These are phyloP conservation scores for Tenthredo mesomela DNA, from an alignment of 2,888 invertebrate species.

Conservation along the genomic window DNA sequence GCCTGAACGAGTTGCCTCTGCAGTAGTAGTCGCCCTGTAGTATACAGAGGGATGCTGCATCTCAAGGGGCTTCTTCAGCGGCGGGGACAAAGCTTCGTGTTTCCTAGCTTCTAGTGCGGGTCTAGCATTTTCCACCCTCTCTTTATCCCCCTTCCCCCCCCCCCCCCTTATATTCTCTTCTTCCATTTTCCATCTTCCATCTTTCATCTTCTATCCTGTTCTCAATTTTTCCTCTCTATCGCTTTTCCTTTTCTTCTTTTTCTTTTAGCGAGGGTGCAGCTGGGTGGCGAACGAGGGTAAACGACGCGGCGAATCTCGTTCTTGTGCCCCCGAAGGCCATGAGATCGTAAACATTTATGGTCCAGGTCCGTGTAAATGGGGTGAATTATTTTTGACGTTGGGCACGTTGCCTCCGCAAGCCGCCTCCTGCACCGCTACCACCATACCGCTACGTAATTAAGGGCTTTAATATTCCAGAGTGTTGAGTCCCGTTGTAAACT, in stretches of 20 bases:
- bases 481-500: constrained; percentile 49
- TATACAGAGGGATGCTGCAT: constrained; percentile 41
- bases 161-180: background rate
- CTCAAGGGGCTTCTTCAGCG: constrained; percentile 34
- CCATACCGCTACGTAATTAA: constrained; percentile 36
- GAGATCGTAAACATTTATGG: constrained; percentile 50
- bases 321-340: constrained; percentile 17
- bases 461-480: constrained; percentile 52
- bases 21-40: background rate
- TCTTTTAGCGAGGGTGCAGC: background rate
- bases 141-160: constrained; percentile 13
- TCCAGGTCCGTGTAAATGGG: constrained; percentile 48
- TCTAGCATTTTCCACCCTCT: constrained; percentile 6
- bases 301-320: constrained; percentile 50
- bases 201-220: background rate
- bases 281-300: constrained; percentile 8
- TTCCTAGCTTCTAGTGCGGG: background rate
- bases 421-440: constrained; percentile 10
- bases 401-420: constrained; percentile 41
- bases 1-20: constrained; percentile 40
- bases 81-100: constrained; percentile 25
- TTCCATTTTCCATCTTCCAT: background rate
- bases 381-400: constrained; percentile 52
- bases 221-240: background rate
- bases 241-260: background rate